Evolutionary conservation across 2,888 invertebrate genomes (phyloP), one percentile per base, ranked within the genome.

Genomic region (Pachydiplax longipennis): DNA sequence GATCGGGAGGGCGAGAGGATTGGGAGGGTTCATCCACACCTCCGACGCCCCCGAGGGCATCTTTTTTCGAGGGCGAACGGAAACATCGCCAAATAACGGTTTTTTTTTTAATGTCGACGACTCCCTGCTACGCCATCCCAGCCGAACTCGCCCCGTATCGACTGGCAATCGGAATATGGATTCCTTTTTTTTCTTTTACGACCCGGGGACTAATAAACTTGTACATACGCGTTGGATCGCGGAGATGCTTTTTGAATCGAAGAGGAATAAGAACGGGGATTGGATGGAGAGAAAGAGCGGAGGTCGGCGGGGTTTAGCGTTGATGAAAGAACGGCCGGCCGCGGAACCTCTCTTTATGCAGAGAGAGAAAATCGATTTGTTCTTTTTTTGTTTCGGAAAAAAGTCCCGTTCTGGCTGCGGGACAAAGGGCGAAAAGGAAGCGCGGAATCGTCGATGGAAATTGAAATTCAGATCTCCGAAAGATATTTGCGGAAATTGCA

Each of bases 151-250:
- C 73, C 25, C 15, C 25, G 73, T 73, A 73, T 73, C 73, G 73
- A 73, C 73, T 73, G 13, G 25, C 73, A 73, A 73, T 31, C 25
- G 73, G 31, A 73, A 73, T 53, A 53, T 53, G 53, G 73, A 73
- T 73, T 73, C 73, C 31, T 31, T 31, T 25, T 31, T 73, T 31
- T 73, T 58, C 35, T 58, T 58, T 87, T 61, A 87, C 87, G 87
- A 87, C 87, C 87, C 58, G 35, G 61, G 61, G 87, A 61, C 87
- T 87, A 87, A 87, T 87, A 87, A 87, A 87, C 87, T 61, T 65
- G 37, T 87, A 48, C 58, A 53, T 53, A 73, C 73, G 73, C 73
- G 25, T 73, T 22, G 73, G 73, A 73, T 73, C 73, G 73, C 13
- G 25, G 73, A 25, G 73, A 73, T 31, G 73, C 73, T 12, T 73